Conservation (phyloP, 2,888 invertebrate genomes). For the Aelia acuminata region DNA sequence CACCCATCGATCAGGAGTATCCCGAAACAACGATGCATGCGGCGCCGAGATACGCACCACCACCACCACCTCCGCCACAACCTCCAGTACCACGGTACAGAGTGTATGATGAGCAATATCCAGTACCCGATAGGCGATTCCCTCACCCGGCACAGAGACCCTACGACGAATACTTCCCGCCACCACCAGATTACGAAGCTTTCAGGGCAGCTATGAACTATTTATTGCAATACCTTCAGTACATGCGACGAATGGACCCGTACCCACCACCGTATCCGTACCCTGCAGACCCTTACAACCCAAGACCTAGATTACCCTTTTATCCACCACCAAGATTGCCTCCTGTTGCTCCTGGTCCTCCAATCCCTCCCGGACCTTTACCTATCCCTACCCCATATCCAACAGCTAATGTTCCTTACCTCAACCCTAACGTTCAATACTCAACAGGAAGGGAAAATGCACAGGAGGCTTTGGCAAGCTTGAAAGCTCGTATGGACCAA, state of each 20-base stretch:
- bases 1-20: conserved; percentile 62
- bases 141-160: conserved; percentile 53
- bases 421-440: conserved; percentile 64
- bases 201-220: conserved; percentile 67
- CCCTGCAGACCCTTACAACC: background rate
- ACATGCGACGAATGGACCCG: conserved; percentile 58
- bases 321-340: background rate
- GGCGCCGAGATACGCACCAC: background rate
- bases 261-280: conserved; percentile 26
- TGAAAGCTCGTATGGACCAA: conserved; percentile 62
- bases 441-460: conserved; percentile 55
- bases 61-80: conserved; percentile 55
- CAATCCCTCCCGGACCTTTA: background rate
- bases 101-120: conserved; percentile 37
- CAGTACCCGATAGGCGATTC: conserved; percentile 41
- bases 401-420: conserved; percentile 58
- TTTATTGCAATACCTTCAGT: conserved; percentile 66
- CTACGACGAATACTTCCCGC: conserved; percentile 59
- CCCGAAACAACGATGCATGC: conserved; percentile 62
- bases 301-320: background rate
- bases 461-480: conserved; percentile 38
- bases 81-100: conserved; percentile 55
- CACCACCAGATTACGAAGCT: conserved; percentile 63
- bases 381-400: conserved; percentile 35
- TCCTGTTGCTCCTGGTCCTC: background rate